A percentile compares a stretch with the other conserved stretches of the same genome.
Conservation (phyloP, 2,888 invertebrate genomes). For the Anoncus sp. region DNA sequence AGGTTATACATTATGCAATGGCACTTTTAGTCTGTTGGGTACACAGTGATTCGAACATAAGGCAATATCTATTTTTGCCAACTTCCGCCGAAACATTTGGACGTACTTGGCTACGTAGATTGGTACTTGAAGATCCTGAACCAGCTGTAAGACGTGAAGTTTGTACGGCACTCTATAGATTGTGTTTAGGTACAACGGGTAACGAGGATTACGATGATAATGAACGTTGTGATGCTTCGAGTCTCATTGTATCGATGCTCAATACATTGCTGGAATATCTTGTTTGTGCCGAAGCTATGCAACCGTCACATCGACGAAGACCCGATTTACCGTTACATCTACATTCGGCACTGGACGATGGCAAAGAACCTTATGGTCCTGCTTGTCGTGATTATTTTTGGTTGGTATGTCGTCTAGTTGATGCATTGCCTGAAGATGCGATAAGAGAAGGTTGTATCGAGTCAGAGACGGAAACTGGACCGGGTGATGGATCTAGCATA, state of each 20-base stretch:
- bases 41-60: conserved; percentile 92
- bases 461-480: conserved; percentile 71
- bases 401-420: conserved; percentile 94
- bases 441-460: conserved; percentile 87
- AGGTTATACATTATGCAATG: conserved; percentile 95
- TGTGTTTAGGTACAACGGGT: conserved; percentile 89
- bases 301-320: conserved; percentile 83
- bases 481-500: conserved; percentile 84
- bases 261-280: conserved; percentile 92
- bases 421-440: conserved; percentile 92
- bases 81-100: conserved; percentile 89
- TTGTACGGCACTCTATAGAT: conserved; percentile 95
- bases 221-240: conserved; percentile 73
- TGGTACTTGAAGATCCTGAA: conserved; percentile 96
- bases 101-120: conserved; percentile 90
- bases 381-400: conserved; percentile 98
- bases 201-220: conserved; percentile 83
- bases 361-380: conserved; percentile 97
- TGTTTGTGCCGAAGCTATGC: conserved; percentile 94
- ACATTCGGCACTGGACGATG: conserved; percentile 88
- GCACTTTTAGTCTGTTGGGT: conserved; percentile 96
- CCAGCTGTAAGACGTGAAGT: conserved; percentile 96
- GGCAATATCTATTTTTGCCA: conserved; percentile 90
- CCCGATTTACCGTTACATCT: conserved; percentile 82
- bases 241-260: conserved; percentile 90